Conservation (phyloP, 2,888 invertebrate genomes). For the Apodemia mormo region DNA sequence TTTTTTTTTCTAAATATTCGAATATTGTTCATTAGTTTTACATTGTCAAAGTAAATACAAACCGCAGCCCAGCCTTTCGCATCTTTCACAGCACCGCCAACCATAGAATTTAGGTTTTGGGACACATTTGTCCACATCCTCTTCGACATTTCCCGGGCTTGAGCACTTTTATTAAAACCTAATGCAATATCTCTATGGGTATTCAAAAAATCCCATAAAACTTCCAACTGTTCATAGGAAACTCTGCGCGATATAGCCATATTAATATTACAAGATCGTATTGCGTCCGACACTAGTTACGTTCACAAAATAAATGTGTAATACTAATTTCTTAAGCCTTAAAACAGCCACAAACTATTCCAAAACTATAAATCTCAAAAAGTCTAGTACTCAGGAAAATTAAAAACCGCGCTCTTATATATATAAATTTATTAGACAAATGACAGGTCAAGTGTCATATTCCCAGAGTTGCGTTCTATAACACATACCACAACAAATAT, state of each 20-base stretch:
- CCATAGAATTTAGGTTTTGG: slow-evolving; percentile 21
- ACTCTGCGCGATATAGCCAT: background rate
- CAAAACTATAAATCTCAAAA: no score
- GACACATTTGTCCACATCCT: slow-evolving; percentile 21
- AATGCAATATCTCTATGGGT: slow-evolving; percentile 1
- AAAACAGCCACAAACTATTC: no score
- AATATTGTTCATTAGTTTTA: background rate
- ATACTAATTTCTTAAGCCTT: no score
- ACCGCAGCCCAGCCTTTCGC: slow-evolving; percentile 18
- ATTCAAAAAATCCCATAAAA: no score
- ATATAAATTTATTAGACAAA: no score
- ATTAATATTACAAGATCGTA: background rate
- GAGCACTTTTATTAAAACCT: slow-evolving; percentile 24
- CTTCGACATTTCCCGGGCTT: slow-evolving; percentile 20
- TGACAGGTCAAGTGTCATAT: no score
- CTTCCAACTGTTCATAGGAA: slow-evolving; percentile 11
- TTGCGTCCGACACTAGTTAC: background rate
- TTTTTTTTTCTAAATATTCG: background rate
- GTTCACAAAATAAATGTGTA: no score
- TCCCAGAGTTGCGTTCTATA: no score
- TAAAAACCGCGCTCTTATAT: no score
- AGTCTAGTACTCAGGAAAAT: no score
- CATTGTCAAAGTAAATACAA: background rate
- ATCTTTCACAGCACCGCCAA: slow-evolving; percentile 23
- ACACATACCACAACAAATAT: no score